Evolutionary conservation across 2,113 vertebrate genomes (phyloP).

Genomic region (Mesoclemmys tuberculata): DNA sequence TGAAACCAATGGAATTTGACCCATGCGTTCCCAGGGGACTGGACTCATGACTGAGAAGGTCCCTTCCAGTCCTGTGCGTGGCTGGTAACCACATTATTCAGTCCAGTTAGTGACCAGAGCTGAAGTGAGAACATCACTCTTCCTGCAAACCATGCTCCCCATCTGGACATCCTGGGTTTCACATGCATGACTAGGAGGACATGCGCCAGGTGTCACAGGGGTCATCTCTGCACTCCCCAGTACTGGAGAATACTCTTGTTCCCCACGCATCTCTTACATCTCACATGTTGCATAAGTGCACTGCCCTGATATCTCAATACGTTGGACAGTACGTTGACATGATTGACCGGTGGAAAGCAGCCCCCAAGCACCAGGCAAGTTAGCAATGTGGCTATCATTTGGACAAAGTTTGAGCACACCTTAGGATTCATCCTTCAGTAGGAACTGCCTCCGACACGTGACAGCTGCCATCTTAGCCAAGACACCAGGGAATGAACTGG

Average conservation of each 20-base stretch:
- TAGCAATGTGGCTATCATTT: neutral
- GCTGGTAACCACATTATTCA: neutral
- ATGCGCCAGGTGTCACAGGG: neutral
- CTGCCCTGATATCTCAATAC: neutral
- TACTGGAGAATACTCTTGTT: neutral
- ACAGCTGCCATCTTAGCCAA: neutral
- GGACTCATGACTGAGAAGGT: neutral
- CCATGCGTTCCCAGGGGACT: neutral
- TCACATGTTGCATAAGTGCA: neutral
- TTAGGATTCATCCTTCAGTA: neutral
- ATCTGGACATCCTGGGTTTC: neutral
- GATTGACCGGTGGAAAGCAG: neutral
- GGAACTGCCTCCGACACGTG: neutral
- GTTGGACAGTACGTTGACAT: neutral
- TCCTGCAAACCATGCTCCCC: neutral
- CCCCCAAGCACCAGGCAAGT: neutral
- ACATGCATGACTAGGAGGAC: neutral
- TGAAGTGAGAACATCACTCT: neutral
- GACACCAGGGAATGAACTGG: neutral
- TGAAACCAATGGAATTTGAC: neutral
- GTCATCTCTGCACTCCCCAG: neutral
- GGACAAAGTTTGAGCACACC: neutral
- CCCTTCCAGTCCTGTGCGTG: neutral
- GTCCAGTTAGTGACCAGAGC: neutral
- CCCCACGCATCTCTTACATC: neutral